These are phyloP conservation scores for Labeo rohita DNA, from an alignment of 2,113 vertebrate genomes.

Conservation along the genomic window DNA sequence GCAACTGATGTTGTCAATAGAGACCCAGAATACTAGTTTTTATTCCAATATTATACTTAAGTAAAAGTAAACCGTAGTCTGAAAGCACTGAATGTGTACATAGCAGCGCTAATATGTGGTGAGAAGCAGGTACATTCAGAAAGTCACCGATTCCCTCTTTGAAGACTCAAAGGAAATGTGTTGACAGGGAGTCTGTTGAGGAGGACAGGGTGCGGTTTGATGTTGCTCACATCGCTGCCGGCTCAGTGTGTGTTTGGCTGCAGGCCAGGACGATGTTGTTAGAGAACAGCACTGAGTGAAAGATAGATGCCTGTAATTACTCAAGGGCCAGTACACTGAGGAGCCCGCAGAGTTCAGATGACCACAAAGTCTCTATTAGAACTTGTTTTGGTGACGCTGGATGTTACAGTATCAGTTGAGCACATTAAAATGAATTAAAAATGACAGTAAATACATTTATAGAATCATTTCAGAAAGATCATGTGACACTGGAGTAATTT, in stretches of 20 bases:
- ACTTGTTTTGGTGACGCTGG: background rate
- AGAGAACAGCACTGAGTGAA: slow-evolving; percentile 49
- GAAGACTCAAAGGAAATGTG: slow-evolving; percentile 39
- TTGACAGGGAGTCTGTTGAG: slow-evolving; percentile 39
- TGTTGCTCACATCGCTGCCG: slow-evolving; percentile 15
- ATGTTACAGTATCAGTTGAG: background rate
- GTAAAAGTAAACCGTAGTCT: background rate
- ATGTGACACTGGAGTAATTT: background rate
- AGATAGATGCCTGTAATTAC: slow-evolving; percentile 60
- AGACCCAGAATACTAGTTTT: background rate
- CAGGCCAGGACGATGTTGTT: slow-evolving; percentile 59
- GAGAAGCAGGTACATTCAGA: slow-evolving; percentile 22
- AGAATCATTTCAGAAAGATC: background rate
- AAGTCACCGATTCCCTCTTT: slow-evolving; percentile 8
- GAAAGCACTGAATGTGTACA: background rate
- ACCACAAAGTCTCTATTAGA: background rate
- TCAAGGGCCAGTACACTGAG: slow-evolving; percentile 14
- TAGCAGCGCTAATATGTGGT: background rate
- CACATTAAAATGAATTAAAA: background rate
- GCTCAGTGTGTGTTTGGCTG: slow-evolving; percentile 55
- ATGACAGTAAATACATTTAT: background rate
- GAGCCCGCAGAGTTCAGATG: background rate
- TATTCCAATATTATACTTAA: background rate
- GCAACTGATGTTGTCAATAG: background rate
- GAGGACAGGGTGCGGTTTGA: slow-evolving; percentile 18